Conservation (phyloP, 2,797 vertebrate genomes). For the Crocidura indochinensis region DNA sequence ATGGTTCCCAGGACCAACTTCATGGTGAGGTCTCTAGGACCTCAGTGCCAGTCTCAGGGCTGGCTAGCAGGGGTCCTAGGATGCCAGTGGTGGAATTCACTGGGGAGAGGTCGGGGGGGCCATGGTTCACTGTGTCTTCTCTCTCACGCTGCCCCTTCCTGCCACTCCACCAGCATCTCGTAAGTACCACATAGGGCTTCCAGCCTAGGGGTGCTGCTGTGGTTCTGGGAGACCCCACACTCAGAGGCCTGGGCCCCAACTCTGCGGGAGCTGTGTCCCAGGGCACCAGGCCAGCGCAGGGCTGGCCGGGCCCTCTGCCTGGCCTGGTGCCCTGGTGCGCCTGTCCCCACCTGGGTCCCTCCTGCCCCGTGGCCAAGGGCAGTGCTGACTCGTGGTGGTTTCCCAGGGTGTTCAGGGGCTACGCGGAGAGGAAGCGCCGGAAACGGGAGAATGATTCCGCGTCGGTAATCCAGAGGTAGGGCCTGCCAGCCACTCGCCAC, state of each 20-base stretch:
- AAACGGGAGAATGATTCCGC: slow-evolving; percentile 97
- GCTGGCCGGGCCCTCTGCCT: slow-evolving; percentile 26
- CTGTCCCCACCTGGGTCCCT: slow-evolving; percentile 69
- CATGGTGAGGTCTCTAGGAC: background rate
- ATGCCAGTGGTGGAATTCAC: background rate
- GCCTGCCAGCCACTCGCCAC: slow-evolving; percentile 86
- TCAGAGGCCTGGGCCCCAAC: slow-evolving; percentile 46
- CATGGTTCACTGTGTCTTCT: slow-evolving; percentile 82
- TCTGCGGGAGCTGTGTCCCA: slow-evolving; percentile 9
- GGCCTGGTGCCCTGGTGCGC: slow-evolving; percentile 52
- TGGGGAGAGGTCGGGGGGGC: background rate
- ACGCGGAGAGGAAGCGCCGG: slow-evolving; percentile 97
- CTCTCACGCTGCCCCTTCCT: slow-evolving; percentile 76
- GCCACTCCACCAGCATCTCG: slow-evolving; percentile 95
- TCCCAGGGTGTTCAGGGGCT: slow-evolving; percentile 98
- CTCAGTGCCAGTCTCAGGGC: background rate
- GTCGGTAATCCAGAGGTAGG: slow-evolving; percentile 97
- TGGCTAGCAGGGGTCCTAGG: too few species aligned
- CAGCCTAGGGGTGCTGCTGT: slow-evolving; percentile 59
- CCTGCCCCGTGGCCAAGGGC: slow-evolving; percentile 82
- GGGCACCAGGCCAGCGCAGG: slow-evolving; percentile 24
- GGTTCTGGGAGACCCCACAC: slow-evolving; percentile 59
- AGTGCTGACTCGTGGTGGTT: slow-evolving; percentile 92
- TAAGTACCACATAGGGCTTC: slow-evolving; percentile 92
- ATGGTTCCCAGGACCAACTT: background rate